Conservation (phyloP, 2,888 invertebrate species). For the Rhopalosiphum nymphaeae region DNA sequence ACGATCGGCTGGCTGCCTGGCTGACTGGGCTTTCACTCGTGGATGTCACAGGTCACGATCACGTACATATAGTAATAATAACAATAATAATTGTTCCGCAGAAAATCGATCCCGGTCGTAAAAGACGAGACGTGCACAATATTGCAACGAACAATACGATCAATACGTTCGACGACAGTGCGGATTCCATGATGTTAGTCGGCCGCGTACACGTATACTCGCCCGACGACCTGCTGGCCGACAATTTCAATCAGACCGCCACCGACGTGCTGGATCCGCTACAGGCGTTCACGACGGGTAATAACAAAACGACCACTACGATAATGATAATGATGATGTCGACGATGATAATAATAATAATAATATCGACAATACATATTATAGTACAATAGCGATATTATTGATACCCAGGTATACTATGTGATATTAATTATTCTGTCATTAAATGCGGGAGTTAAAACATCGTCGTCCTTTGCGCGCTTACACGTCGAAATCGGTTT, state of each 20-base stretch:
- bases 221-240: slow-evolving; percentile 55
- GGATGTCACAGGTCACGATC: slow-evolving; percentile 52
- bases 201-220: slow-evolving; percentile 61
- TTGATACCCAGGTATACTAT: background rate
- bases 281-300: slow-evolving; percentile 31
- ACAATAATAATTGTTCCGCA: slow-evolving; percentile 31
- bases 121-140: slow-evolving; percentile 49
- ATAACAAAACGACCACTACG: background rate
- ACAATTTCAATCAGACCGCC: slow-evolving; percentile 48
- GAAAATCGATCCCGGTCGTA: slow-evolving; percentile 63
- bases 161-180: background rate
- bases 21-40: slow-evolving; percentile 34
- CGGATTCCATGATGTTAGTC: slow-evolving; percentile 62
- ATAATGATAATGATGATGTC: background rate
- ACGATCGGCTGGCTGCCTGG: background rate
- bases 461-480: background rate
- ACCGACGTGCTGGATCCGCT: slow-evolving; percentile 36
- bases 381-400: background rate
- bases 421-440: background rate
- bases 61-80: background rate
- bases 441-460: background rate
- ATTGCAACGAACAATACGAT: slow-evolving; percentile 20
- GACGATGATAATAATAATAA: background rate
- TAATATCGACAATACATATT: background rate
- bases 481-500: background rate